Percentiles rank a stretch among this genome's conserved stretches.
These are phyloP conservation scores for Bovichtus variegatus DNA, from an alignment of 2,797 vertebrate species.

Conservation along the genomic window DNA sequence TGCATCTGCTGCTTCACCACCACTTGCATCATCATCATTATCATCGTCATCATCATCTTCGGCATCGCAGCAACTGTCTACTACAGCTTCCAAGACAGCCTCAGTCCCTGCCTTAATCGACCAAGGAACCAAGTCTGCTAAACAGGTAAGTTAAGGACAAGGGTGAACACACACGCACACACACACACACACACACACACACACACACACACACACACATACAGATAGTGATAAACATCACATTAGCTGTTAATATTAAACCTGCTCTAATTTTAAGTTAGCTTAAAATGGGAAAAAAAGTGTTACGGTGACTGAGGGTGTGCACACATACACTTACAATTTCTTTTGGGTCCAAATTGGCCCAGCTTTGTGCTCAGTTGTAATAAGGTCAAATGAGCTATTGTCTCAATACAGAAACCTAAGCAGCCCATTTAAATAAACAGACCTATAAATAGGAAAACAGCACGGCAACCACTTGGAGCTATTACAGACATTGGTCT, in stretches of 20 bases:
- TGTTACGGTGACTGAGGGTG: background rate
- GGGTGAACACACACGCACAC: conserved; percentile 8
- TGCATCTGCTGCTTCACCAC: conserved; percentile 64
- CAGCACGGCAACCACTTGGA: conserved; percentile 79
- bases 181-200: conserved; percentile 3
- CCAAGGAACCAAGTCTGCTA: conserved; percentile 72
- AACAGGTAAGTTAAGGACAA: conserved; percentile 79
- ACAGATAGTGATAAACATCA: background rate
- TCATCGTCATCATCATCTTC: conserved; percentile 47
- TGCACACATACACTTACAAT: conserved; percentile 14
- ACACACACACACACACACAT: too few species aligned
- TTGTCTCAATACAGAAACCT: conserved; percentile 77
- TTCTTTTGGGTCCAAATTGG: conserved; percentile 32
- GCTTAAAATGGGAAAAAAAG: conserved; percentile 14
- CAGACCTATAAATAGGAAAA: conserved; percentile 82
- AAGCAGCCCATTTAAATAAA: conserved; percentile 77
- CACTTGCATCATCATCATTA: conserved; percentile 58
- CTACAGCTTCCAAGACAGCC: conserved; percentile 54
- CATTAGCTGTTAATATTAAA: conserved; percentile 19
- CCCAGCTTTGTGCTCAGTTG: conserved; percentile 39
- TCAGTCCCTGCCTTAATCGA: conserved; percentile 59
- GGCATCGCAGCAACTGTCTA: conserved; percentile 52
- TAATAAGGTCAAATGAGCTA: conserved; percentile 77
- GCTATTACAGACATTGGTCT: conserved; percentile 80
- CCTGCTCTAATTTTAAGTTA: conserved; percentile 18